phyloP scores from a whole-genome alignment of 1,140 invertebrate species.

The Lepidurus apus region DNA sequence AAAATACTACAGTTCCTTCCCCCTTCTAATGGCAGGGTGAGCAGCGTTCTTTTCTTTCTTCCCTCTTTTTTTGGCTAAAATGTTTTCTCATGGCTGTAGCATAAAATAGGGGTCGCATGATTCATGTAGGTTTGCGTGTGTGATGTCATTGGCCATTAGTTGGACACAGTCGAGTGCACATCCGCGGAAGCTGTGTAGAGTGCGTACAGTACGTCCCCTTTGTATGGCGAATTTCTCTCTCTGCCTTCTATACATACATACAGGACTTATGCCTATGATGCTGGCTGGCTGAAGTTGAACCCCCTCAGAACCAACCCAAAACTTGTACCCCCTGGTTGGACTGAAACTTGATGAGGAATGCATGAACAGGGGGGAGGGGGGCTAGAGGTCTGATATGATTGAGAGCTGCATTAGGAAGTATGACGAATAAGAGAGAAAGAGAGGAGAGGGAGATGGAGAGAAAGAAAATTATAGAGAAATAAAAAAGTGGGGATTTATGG shows the following conservation, averaged over 20 bases:
- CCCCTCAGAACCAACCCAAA: neutral
- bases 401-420: neutral
- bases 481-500: neutral
- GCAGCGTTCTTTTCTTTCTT: neutral
- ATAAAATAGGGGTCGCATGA: neutral
- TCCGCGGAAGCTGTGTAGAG: neutral
- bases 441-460: neutral
- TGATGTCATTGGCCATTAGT: conserved; percentile 14
- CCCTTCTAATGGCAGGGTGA: neutral
- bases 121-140: conserved; percentile 4
- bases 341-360: conserved; percentile 1
- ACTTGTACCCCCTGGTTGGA: neutral
- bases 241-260: neutral
- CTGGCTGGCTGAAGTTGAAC: neutral
- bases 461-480: neutral
- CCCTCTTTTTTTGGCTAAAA: neutral
- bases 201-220: neutral
- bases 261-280: neutral
- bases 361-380: neutral
- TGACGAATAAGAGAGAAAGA: neutral
- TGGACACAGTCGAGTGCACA: conserved; percentile 8
- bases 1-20: neutral
- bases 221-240: neutral
- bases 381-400: neutral
- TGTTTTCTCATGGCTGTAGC: neutral